Evolutionary conservation across 2,113 vertebrate species (phyloP).

Genomic region (Opisthocomus hoazin): DNA sequence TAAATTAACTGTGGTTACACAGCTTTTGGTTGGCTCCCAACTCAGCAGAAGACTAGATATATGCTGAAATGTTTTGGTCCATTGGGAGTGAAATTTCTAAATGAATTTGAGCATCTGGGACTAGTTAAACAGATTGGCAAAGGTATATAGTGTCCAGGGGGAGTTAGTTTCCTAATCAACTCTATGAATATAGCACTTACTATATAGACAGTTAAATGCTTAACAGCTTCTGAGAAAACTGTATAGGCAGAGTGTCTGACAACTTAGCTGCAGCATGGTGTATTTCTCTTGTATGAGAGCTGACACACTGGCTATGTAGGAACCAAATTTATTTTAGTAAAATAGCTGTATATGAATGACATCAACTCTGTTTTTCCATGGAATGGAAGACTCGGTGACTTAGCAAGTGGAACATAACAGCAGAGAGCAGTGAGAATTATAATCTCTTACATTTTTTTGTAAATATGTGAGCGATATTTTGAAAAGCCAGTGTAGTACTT

Average conservation of each 20-base stretch:
- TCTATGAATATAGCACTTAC: not conserved
- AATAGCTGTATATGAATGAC: not conserved
- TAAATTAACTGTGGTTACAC: not conserved
- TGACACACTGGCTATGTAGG: rapidly evolving
- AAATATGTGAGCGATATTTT: not conserved
- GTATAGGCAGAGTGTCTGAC: not conserved
- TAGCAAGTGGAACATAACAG: not conserved
- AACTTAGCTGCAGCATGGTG: not conserved
- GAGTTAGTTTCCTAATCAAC: not conserved
- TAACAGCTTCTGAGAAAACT: not conserved
- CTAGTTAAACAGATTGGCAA: not conserved
- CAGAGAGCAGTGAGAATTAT: not conserved
- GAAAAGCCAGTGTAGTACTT: not conserved
- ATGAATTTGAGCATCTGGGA: not conserved
- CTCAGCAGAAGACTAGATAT: not conserved
- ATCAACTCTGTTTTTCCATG: not conserved
- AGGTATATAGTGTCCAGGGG: not conserved
- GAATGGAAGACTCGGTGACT: not conserved
- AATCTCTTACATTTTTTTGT: not conserved
- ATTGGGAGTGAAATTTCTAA: not conserved
- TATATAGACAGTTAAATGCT: not conserved
- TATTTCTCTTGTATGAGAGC: not conserved
- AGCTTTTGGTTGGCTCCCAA: not conserved
- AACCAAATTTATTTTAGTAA: not conserved
- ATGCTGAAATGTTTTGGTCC: not conserved